Evolutionary conservation across 2,113 vertebrate genomes (phyloP).

Genomic region (Anguilla rostrata): DNA sequence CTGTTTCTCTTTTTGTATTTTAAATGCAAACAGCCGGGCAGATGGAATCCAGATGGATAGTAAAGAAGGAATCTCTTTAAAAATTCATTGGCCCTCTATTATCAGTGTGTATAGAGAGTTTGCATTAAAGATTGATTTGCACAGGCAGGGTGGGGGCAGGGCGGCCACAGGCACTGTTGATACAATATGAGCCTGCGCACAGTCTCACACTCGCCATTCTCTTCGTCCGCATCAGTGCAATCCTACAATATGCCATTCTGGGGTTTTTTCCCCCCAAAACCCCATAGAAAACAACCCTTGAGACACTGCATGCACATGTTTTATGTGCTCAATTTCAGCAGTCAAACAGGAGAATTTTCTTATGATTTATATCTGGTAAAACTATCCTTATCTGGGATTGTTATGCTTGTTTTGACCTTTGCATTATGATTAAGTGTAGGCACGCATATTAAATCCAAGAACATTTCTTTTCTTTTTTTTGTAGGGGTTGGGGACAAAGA

Average conservation of each 20-base stretch:
- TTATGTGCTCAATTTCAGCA: not conserved
- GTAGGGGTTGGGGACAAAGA: no score
- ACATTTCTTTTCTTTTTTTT: no score
- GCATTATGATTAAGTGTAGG: not conserved
- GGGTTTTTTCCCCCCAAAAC: not conserved
- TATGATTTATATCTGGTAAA: not conserved
- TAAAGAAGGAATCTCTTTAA: conserved; percentile 75
- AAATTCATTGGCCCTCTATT: conserved; percentile 72
- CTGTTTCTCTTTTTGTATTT: conserved; percentile 49
- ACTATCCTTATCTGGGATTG: not conserved
- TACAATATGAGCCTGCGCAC: conserved; percentile 12
- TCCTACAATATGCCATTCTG: not conserved
- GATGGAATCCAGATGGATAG: conserved; percentile 77
- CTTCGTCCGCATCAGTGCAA: not conserved
- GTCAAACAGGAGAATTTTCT: not conserved
- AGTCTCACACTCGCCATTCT: not conserved
- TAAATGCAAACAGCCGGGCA: conserved; percentile 67
- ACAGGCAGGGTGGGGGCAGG: conserved; percentile 19
- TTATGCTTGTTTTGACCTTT: not conserved
- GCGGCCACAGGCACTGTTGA: conserved; percentile 19
- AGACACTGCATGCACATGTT: not conserved
- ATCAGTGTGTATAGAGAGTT: conserved; percentile 62
- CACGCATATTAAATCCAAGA: not conserved
- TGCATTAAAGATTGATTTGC: conserved; percentile 78
- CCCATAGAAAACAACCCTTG: not conserved